A percentile compares a stretch with the other conserved stretches of the same genome.
Evolutionary conservation across 2,888 invertebrate species (phyloP).

Genomic region (Hirtodrosophila trivittata): DNA sequence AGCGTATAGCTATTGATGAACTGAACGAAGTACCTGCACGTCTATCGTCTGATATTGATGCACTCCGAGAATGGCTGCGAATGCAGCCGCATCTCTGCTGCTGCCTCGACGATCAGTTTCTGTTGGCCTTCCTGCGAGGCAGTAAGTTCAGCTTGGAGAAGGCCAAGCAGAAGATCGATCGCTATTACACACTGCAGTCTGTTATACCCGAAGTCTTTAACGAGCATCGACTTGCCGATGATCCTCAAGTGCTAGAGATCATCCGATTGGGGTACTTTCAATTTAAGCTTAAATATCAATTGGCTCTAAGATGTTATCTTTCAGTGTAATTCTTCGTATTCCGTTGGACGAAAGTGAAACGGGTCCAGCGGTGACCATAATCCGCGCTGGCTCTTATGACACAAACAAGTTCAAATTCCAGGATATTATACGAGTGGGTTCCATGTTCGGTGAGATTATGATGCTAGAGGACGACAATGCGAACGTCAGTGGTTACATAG

Average conservation of each 20-base stretch:
- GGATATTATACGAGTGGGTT: constrained; percentile 86
- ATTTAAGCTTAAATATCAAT: neutral
- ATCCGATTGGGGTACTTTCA: constrained; percentile 80
- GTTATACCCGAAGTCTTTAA: constrained; percentile 87
- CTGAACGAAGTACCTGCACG: constrained; percentile 84
- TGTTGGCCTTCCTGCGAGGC: constrained; percentile 85
- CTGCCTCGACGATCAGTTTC: constrained; percentile 84
- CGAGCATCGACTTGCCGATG: constrained; percentile 75
- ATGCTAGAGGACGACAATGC: constrained; percentile 87
- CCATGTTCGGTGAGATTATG: constrained; percentile 87
- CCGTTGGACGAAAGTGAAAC: constrained; percentile 81
- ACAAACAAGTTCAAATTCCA: constrained; percentile 84
- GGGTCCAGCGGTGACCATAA: constrained; percentile 85
- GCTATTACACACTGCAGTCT: constrained; percentile 86
- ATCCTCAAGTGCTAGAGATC: constrained; percentile 77
- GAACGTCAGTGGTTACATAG: constrained; percentile 85
- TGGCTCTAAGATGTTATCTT: neutral
- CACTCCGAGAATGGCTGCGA: constrained; percentile 84
- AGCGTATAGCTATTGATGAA: constrained; percentile 83
- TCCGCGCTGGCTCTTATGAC: constrained; percentile 85
- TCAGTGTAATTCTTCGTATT: constrained; percentile 73
- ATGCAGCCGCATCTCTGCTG: constrained; percentile 84
- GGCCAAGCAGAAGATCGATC: constrained; percentile 86
- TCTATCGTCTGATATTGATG: constrained; percentile 78
- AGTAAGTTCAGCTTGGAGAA: constrained; percentile 85